These are phyloP conservation scores for Ictalurus punctatus DNA, from an alignment of 2,113 vertebrate species.

Conservation along the genomic window DNA sequence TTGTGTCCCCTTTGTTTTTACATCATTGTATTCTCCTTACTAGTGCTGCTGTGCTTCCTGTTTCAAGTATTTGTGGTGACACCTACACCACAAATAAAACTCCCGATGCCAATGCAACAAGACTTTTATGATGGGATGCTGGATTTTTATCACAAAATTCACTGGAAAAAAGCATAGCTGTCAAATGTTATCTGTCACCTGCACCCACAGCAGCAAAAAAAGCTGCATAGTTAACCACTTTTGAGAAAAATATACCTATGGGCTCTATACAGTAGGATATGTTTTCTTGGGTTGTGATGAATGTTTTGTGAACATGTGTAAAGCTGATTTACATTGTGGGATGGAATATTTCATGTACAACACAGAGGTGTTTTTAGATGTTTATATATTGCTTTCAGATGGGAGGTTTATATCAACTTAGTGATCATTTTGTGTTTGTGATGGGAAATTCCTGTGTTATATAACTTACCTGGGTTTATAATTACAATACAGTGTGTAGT, in stretches of 20 bases:
- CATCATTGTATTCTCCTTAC: background rate
- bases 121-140: no score
- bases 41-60: background rate
- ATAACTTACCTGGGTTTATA: background rate
- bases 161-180: background rate
- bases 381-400: background rate
- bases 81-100: background rate
- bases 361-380: background rate
- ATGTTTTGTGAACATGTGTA: background rate
- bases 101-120: background rate
- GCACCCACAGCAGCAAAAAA: background rate
- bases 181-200: background rate
- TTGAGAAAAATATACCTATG: background rate
- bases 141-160: background rate
- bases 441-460: background rate
- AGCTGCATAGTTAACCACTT: background rate
- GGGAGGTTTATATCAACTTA: background rate
- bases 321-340: background rate
- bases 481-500: background rate
- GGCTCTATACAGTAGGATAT: background rate
- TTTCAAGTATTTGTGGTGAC: background rate
- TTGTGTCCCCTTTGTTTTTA: background rate
- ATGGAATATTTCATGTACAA: background rate
- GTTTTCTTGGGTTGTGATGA: background rate
- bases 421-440: background rate